These are phyloP conservation scores for Beaufortia kweichowensis DNA, from an alignment of 2,113 vertebrate genomes.

Conservation along the genomic window DNA sequence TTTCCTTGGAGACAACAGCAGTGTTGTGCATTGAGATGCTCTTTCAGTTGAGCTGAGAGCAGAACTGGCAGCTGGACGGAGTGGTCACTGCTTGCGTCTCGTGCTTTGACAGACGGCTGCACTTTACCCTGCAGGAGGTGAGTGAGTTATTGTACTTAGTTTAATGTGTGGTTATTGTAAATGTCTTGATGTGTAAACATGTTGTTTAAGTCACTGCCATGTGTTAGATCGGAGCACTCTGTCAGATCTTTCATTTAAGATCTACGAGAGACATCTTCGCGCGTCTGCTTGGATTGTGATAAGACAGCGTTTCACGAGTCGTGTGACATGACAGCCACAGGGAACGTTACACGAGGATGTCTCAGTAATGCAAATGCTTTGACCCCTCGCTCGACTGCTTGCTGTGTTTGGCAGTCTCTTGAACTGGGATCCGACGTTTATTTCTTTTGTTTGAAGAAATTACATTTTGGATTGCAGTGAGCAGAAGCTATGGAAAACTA, in stretches of 20 bases:
- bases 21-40: conserved; percentile 75
- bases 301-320: background rate
- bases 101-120: conserved; percentile 60
- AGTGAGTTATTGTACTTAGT: conserved; percentile 40
- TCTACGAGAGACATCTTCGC: background rate
- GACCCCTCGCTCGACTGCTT: conserved; percentile 29
- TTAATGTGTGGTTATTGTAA: background rate
- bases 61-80: conserved; percentile 62
- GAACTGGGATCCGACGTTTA: background rate
- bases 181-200: background rate
- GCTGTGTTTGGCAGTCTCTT: background rate
- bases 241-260: conserved; percentile 5
- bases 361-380: conserved; percentile 49
- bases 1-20: conserved; percentile 84
- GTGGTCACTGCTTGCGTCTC: conserved; percentile 66
- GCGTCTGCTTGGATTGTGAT: background rate
- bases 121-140: conserved; percentile 59
- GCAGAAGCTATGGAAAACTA: background rate
- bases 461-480: background rate
- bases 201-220: background rate
- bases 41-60: conserved; percentile 66
- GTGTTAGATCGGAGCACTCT: background rate
- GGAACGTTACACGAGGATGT: conserved; percentile 44
- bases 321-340: conserved; percentile 39
- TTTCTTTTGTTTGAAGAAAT: background rate